Base-by-base conservation (phyloP, 2,888 invertebrate species). In the Theretra japonica region DNA sequence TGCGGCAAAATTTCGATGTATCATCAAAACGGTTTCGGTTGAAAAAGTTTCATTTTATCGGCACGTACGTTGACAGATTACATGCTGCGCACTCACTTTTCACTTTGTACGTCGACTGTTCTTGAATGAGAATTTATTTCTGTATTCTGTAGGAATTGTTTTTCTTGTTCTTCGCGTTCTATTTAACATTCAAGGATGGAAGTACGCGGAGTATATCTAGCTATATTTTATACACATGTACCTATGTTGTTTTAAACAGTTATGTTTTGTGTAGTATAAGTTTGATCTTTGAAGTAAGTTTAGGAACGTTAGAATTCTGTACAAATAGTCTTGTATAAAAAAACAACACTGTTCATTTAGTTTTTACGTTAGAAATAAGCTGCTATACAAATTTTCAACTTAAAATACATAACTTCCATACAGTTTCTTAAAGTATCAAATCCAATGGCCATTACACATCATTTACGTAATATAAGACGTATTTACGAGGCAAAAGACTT, bases 1-100 rank as follows among this genome's bases (percentile, higher is more conserved):
- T 88, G 87, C 79, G 86, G 87, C 83, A 79, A 86, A 88, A 90
- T 84, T 87, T 84, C 84, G 76, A 78, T 79, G 77, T 79, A 79
- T 80, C 85, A 88, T 88, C 86, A 84, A 88, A 90, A 87, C 76
- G 82, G 81, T 82, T 82, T 79, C 76, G 77, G 74, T 79, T 77
- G 80, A 74, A 80, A 88, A 84, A 74, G 79, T 74, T 72, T 78
- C 77, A 83, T 83, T 83, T 81, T 80, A 77, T 77, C 75, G 76
- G 68, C 75, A 73, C 73, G 75, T 79, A 75, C 72, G 71, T 17
- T 65, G 48, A 48, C 65, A 48, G 48, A 65, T 65, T 68, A 65
- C 65, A 30, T n/a, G 58, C 56, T 56, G 59, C 58, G 48, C 59
- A 48, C n/a, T 59, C 58, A 58, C 23, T 23, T 68, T 68, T 50